Evolutionary conservation across 2,797 vertebrate genomes (phyloP).

Genomic region (Pangasius macronema): DNA sequence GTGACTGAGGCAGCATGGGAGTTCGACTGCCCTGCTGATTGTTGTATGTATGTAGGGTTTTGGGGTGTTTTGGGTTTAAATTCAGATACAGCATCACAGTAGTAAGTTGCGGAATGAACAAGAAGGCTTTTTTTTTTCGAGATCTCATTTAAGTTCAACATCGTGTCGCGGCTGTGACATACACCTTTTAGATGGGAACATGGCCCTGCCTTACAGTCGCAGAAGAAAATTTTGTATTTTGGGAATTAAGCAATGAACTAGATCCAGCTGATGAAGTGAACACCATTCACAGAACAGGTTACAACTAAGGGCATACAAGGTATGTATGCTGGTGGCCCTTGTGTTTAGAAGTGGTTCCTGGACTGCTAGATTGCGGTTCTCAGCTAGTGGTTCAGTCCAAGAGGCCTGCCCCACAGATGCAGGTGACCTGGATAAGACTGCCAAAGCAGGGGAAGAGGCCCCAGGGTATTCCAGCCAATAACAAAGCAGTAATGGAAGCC

Average conservation of each 20-base stretch:
- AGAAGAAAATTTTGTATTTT: not conserved
- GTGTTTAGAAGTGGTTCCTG: not conserved
- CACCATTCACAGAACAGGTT: not conserved
- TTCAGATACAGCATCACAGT: too few species aligned
- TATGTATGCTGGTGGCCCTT: not conserved
- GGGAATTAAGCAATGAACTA: not conserved
- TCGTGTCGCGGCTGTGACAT: not conserved
- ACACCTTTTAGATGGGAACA: not conserved
- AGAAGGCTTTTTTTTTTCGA: too few species aligned
- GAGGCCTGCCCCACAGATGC: not conserved
- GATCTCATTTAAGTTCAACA: too few species aligned
- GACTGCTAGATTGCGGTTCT: not conserved
- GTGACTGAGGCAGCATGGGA: too few species aligned
- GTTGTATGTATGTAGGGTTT: too few species aligned
- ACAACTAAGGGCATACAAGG: not conserved
- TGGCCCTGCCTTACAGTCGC: not conserved
- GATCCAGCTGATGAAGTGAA: slow-evolving; percentile 1
- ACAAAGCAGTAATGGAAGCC: not conserved
- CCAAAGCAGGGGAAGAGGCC: not conserved
- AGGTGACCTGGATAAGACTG: not conserved
- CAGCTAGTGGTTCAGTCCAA: not conserved
- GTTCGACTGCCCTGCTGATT: too few species aligned
- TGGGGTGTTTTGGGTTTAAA: too few species aligned
- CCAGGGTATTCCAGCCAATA: not conserved
- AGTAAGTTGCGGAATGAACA: too few species aligned